Base-by-base conservation (phyloP, 2,797 vertebrate genomes). In the Rousettus madagascariensis region DNA sequence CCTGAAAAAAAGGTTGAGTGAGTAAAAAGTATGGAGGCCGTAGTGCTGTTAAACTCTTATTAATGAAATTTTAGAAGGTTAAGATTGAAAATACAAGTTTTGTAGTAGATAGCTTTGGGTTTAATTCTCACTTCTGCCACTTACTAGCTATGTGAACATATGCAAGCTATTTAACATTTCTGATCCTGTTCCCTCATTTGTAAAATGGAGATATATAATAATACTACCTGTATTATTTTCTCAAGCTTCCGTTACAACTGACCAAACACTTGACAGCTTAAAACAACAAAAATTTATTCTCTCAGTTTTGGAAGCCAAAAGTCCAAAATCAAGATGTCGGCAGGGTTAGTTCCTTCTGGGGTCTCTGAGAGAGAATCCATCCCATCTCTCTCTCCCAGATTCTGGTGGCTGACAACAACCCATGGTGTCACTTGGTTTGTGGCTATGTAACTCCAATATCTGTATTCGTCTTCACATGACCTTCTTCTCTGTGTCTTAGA, bases 401-500 rank as follows among this genome's bases (percentile, higher is more conserved):
- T 86, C 43, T 26, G 11, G 4, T 68, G 49, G 43, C 43, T 80
- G 33, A 30, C 19, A 28, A 26, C n/a, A 74, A 61, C 24, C 13
- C 12, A 86, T 75, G 68, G 68, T 69, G 72, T 82, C 69, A 22
- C 65, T 72, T 89, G 59, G 41, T 51, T 80, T 74, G 6, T 57
- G 33, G 38, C 5, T 46, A 11, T 20, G 57, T 82, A 49, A 30
- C 5, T 92, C 33, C 61, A 57, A n/a, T 41, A 28, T 86, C 55
- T 94, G 33, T 38, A 12, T 92, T n/a, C 3, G 41, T 77, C 6
- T 84, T 68, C 51, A 91, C 30, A 7, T 72, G 28, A 16, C 10
- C 63, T 94, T 94, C 63, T 94, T 94, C 11, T 90, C 43, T 74
- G n/a, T 63, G 43, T 72, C 75, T 91, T 75, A 87, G 65, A 66